These are phyloP conservation scores for Plectropomus leopardus DNA, from an alignment of 2,113 vertebrate genomes.

Conservation along the genomic window DNA sequence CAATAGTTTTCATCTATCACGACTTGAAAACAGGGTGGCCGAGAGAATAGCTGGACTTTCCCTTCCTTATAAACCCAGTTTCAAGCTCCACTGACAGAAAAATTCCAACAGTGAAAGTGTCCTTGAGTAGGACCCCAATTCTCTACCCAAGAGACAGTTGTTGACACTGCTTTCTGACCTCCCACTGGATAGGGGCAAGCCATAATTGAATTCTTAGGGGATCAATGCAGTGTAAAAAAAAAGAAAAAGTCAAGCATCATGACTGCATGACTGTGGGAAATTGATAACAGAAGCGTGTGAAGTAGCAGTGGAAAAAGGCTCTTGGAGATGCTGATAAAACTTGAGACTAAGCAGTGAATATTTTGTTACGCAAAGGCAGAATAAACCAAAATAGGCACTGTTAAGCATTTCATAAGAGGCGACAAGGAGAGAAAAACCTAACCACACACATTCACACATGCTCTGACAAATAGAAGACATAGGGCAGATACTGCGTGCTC, in stretches of 20 bases:
- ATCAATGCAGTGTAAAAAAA: conserved; percentile 42
- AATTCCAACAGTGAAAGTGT: conserved; percentile 20
- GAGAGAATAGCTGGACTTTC: background rate
- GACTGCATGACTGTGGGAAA: conserved; percentile 35
- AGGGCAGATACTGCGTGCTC: background rate
- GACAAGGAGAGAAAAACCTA: background rate
- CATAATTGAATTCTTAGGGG: conserved; percentile 53
- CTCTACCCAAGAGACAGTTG: conserved; percentile 30
- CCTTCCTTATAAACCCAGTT: conserved; percentile 1
- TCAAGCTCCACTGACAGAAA: conserved; percentile 20
- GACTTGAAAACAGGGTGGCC: background rate
- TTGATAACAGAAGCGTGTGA: conserved; percentile 20
- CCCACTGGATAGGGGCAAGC: conserved; percentile 7
- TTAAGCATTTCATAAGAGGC: background rate
- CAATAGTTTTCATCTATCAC: background rate
- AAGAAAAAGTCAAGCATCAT: conserved; percentile 9
- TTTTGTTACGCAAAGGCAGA: background rate
- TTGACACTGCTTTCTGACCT: conserved; percentile 52
- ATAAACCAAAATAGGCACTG: conserved; percentile 1
- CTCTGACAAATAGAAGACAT: background rate
- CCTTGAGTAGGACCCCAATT: conserved; percentile 33
- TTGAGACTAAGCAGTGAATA: background rate
- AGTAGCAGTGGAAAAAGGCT: background rate
- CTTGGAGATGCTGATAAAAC: background rate
- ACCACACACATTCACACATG: background rate